Evolutionary conservation across 2,113 vertebrate species (phyloP), one percentile per base, ranked within the genome.

Genomic region (Scomber colias): DNA sequence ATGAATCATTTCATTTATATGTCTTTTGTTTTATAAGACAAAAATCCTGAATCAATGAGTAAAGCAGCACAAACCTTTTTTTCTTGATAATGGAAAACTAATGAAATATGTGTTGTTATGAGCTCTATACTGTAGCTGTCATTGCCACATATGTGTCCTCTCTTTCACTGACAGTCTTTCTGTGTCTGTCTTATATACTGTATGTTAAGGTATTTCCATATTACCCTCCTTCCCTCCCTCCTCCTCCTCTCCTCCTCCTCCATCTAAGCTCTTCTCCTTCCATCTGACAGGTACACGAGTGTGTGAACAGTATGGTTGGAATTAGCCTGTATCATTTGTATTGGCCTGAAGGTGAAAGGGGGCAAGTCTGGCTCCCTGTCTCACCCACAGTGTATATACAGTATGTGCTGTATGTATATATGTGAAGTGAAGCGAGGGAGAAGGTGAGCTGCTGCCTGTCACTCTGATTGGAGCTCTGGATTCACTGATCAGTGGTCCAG

Each of bases 401-500:
- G 21, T 21, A 27, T 69, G 5, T 55, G 40, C 35, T 51, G 53
- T 80, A 14, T 55, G n/a, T 60, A 17, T 27, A 24, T 53, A 3
- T 9, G 71, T 82, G 78, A 79, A 74, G 77, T 73, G 84, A 66
- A 79, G 49, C 74, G 46, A 83, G 69, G 11, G 51, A 30, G 76
- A 7, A 86, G 83, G 83, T 51, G 71, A 69, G 69, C 82, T 71
- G 63, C 81, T 67, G 56, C 77, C 65, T 86, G 85, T 87, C 86
- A 77, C 83, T 75, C 45, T 76, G 81, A 90, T 87, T 53, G 66
- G 65, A 75, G 59, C 40, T 65, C 70, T 45, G 76, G 81, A 82
- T 78, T 75, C 80, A 80, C 77, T 84, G 86, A 84, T 82, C 88
- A 81, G 12, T 77, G 85, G 83, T 89, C 89, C 50, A 31, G 82